Percentiles rank a stretch among this genome's conserved stretches.
These are phyloP conservation scores for Xerus inauris DNA, from an alignment of 2,113 vertebrate species.

Conservation along the genomic window DNA sequence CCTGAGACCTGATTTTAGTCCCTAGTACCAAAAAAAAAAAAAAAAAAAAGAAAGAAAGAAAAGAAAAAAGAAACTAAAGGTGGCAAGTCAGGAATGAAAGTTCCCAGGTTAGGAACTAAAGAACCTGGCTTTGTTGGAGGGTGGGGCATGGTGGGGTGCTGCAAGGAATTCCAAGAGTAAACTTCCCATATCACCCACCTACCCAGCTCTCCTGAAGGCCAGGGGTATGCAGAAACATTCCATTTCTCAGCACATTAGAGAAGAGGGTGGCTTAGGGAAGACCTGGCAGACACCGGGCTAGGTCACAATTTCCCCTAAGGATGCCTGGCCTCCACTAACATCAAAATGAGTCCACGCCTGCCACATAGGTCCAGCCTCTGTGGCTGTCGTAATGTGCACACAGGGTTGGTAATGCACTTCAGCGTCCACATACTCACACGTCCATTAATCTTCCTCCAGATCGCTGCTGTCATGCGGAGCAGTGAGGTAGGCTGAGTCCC, in stretches of 20 bases:
- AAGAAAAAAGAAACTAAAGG: background rate
- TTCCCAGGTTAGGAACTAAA: background rate
- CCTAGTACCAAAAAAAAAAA: too few relatives aligned
- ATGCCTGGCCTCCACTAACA: background rate
- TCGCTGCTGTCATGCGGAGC: conserved; percentile 56
- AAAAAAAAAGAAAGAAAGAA: too few relatives aligned
- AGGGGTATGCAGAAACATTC: background rate
- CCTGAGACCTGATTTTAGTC: too few relatives aligned
- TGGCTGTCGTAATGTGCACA: too few relatives aligned
- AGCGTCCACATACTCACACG: conserved; percentile 51
- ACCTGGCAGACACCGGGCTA: background rate
- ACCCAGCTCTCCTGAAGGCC: background rate
- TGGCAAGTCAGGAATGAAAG: background rate
- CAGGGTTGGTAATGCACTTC: background rate
- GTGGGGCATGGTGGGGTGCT: background rate
- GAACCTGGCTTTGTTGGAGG: background rate
- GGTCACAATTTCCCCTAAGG: background rate
- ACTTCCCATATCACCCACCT: background rate
- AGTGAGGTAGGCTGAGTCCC: conserved; percentile 13
- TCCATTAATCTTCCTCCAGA: conserved; percentile 77
- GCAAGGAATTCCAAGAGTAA: conserved; percentile 5
- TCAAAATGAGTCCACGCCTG: background rate
- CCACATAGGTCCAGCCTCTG: background rate
- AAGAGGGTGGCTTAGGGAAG: background rate
- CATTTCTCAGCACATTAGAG: background rate